Conservation (phyloP, 2,888 invertebrate genomes). For the Himalopsyche japonica region DNA sequence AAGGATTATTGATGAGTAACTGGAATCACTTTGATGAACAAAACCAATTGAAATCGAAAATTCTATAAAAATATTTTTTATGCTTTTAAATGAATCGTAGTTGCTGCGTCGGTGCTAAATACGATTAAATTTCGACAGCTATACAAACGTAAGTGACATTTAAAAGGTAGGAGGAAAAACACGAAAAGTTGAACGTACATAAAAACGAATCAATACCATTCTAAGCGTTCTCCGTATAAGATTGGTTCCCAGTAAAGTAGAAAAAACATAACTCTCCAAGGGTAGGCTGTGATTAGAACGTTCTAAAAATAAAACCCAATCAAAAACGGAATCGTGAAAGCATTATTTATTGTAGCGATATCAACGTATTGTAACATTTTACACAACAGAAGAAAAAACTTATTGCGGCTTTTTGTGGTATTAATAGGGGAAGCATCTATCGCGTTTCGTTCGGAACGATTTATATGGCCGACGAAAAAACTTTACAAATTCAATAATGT, state of each 20-base stretch:
- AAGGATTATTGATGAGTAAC: too few relatives aligned
- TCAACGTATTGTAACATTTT: neutral
- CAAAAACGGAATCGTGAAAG: neutral
- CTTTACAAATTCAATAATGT: too few relatives aligned
- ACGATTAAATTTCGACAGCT: neutral
- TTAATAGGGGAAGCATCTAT: neutral
- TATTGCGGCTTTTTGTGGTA: neutral
- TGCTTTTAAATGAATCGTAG: too few relatives aligned
- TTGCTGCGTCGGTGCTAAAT: neutral
- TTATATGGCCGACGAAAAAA: neutral
- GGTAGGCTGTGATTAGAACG: neutral
- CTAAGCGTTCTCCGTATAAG: neutral
- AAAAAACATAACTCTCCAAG: neutral
- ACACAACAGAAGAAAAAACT: neutral
- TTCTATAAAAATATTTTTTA: too few relatives aligned
- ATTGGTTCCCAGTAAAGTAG: neutral
- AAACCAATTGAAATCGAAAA: too few relatives aligned
- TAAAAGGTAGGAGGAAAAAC: neutral
- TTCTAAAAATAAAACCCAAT: neutral
- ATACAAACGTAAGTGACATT: neutral
- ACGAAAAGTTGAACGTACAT: neutral
- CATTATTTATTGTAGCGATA: neutral
- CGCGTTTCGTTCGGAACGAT: neutral
- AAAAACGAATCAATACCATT: neutral
- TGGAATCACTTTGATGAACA: too few relatives aligned